Evolutionary conservation across 2,113 vertebrate species (phyloP).

Genomic region (Saguinus imperator): DNA sequence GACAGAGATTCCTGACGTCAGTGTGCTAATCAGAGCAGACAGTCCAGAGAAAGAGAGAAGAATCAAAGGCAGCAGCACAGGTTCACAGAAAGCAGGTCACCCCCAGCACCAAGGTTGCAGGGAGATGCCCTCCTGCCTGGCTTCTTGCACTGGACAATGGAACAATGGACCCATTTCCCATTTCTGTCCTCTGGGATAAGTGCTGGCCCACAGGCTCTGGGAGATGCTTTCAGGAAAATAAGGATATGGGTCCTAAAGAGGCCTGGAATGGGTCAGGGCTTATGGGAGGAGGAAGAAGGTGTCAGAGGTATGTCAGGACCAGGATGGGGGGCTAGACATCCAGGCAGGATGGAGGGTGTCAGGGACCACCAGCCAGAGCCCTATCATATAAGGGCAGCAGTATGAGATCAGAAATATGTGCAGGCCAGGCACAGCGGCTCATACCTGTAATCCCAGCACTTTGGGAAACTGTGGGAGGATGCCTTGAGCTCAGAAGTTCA

Average conservation of each 20-base stretch:
- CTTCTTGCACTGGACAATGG: background rate
- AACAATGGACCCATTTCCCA: background rate
- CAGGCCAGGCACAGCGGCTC: no score
- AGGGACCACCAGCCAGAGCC: background rate
- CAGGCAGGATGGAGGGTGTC: background rate
- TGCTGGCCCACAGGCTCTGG: background rate
- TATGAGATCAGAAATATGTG: background rate
- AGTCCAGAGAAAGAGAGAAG: background rate
- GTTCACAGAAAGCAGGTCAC: conserved; percentile 29
- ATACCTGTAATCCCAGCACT: no score
- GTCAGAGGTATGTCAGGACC: background rate
- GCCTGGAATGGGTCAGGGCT: background rate
- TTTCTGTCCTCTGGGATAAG: background rate
- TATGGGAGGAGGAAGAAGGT: accelerated
- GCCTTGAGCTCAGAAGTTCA: no score
- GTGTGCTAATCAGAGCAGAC: background rate
- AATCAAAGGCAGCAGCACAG: background rate
- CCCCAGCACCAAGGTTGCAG: background rate
- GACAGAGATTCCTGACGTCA: conserved; percentile 7
- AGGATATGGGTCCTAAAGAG: background rate
- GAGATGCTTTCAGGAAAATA: background rate
- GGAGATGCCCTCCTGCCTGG: background rate
- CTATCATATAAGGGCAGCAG: background rate
- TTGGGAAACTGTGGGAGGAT: no score
- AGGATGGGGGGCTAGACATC: background rate